phyloP scores from a whole-genome alignment of 2,113 vertebrate species.

The Nipponia nippon region DNA sequence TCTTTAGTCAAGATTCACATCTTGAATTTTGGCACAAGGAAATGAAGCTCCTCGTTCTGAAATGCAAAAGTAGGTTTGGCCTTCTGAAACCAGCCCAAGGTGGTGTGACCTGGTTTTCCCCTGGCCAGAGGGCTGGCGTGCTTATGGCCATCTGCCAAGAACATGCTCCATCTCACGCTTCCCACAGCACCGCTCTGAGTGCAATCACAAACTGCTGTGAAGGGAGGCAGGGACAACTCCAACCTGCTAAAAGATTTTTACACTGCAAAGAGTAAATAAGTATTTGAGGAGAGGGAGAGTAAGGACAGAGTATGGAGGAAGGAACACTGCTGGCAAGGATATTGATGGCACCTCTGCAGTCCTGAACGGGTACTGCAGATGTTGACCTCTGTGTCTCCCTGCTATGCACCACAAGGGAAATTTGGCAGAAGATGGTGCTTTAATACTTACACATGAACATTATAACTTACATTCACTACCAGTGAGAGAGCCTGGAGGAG shows the following conservation, averaged over 20 bases:
- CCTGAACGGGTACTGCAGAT: neutral
- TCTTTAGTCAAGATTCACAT: neutral
- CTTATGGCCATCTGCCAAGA: neutral
- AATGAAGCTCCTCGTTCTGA: neutral
- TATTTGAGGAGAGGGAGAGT: neutral
- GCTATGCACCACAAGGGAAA: neutral
- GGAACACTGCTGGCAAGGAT: neutral
- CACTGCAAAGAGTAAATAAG: neutral
- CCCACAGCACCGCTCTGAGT: neutral
- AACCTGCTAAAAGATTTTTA: neutral
- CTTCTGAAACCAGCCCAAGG: neutral
- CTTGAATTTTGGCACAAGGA: neutral
- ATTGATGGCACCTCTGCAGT: neutral
- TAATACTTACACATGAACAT: neutral
- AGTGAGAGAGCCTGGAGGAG: neutral
- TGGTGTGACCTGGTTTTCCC: neutral
- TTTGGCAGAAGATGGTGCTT: neutral
- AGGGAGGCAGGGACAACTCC: neutral
- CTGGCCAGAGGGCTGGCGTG: neutral
- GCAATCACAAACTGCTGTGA: neutral
- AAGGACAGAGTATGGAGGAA: neutral
- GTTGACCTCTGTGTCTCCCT: neutral
- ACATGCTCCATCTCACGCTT: neutral
- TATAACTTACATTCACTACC: fast-evolving
- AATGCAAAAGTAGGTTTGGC: neutral